These are phyloP conservation scores for Falco novaeseelandiae DNA, from an alignment of 2,797 vertebrate species.

Conservation along the genomic window DNA sequence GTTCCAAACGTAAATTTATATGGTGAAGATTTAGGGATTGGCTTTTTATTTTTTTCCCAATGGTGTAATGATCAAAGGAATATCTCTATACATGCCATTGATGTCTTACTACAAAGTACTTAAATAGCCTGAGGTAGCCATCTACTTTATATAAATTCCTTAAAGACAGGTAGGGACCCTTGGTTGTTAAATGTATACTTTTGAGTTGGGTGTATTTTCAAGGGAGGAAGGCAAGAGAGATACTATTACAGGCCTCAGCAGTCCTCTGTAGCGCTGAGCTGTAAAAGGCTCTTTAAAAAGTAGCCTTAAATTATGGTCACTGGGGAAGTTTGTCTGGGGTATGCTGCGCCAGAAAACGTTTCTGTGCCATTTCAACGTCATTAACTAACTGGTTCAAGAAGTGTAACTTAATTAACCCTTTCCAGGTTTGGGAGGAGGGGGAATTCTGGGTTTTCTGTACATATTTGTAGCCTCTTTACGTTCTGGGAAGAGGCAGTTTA, in stretches of 20 bases:
- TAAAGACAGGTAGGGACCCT: slow-evolving; percentile 54
- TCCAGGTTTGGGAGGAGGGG: not conserved
- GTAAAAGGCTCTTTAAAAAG: slow-evolving; percentile 35
- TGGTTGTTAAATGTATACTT: slow-evolving; percentile 22
- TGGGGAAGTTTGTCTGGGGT: slow-evolving; percentile 27
- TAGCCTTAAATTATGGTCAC: slow-evolving; percentile 54
- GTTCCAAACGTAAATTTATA: slow-evolving; percentile 50
- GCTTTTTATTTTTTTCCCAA: slow-evolving; percentile 14
- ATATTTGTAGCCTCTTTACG: not conserved
- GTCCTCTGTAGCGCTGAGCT: not conserved
- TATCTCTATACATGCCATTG: slow-evolving; percentile 55
- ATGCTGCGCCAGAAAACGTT: not conserved
- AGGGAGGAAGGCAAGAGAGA: not conserved
- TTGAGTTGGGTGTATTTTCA: not conserved
- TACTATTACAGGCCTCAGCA: slow-evolving; percentile 23
- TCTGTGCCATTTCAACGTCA: slow-evolving; percentile 27
- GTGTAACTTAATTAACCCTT: slow-evolving; percentile 51
- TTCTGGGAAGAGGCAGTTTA: not conserved
- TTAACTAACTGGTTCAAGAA: not conserved
- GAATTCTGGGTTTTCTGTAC: not conserved
- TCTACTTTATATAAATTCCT: slow-evolving; percentile 58
- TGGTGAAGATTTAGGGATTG: slow-evolving; percentile 25
- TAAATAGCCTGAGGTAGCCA: slow-evolving; percentile 50
- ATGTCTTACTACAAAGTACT: slow-evolving; percentile 66
- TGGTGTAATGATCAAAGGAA: slow-evolving; percentile 67